These are phyloP conservation scores for Drosophila kanapiae DNA, from an alignment of 1,140 invertebrate genomes.

Conservation along the genomic window DNA sequence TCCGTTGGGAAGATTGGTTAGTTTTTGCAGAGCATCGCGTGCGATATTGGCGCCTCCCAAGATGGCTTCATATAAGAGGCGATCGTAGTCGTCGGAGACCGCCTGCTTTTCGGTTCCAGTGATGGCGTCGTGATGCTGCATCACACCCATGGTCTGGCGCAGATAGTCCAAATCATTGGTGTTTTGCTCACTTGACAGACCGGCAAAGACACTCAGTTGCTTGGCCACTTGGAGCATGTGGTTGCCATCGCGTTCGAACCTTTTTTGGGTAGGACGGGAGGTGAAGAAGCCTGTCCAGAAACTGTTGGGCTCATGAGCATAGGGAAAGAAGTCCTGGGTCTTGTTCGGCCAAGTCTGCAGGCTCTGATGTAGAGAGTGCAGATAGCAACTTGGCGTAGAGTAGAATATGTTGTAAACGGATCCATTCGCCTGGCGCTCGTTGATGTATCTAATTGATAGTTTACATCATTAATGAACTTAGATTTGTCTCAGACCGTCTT, in stretches of 20 bases:
- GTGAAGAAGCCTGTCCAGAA: slow-evolving; percentile 99
- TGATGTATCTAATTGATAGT: slow-evolving; percentile 68
- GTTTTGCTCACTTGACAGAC: slow-evolving; percentile 29
- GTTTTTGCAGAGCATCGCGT: slow-evolving; percentile 61
- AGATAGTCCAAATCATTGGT: slow-evolving; percentile 73
- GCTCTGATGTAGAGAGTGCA: slow-evolving; percentile 91
- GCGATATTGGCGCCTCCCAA: slow-evolving; percentile 41
- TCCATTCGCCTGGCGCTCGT: slow-evolving; percentile 87
- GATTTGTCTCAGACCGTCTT: slow-evolving; percentile 49
- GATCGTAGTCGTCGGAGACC: slow-evolving; percentile 94
- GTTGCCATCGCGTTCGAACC: slow-evolving; percentile 91
- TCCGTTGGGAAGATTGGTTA: slow-evolving; percentile 85
- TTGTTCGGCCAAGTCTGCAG: slow-evolving; percentile 89
- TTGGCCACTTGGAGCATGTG: slow-evolving; percentile 91
- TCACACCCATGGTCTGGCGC: slow-evolving; percentile 89
- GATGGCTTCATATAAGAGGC: slow-evolving; percentile 63
- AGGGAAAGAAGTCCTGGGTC: slow-evolving; percentile 96
- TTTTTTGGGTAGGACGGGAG: slow-evolving; percentile 94
- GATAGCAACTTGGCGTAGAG: slow-evolving; percentile 95
- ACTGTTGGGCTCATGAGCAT: slow-evolving; percentile 92
- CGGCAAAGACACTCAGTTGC: slow-evolving; percentile 86
- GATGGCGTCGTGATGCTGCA: slow-evolving; percentile 96
- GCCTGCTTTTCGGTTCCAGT: slow-evolving; percentile 96
- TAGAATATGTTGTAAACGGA: slow-evolving; percentile 86
- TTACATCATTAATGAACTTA: background rate